A percentile compares a stretch with the other conserved stretches of the same genome.
Evolutionary conservation across 1,140 invertebrate species (phyloP).

Genomic region (Watersipora subatra): DNA sequence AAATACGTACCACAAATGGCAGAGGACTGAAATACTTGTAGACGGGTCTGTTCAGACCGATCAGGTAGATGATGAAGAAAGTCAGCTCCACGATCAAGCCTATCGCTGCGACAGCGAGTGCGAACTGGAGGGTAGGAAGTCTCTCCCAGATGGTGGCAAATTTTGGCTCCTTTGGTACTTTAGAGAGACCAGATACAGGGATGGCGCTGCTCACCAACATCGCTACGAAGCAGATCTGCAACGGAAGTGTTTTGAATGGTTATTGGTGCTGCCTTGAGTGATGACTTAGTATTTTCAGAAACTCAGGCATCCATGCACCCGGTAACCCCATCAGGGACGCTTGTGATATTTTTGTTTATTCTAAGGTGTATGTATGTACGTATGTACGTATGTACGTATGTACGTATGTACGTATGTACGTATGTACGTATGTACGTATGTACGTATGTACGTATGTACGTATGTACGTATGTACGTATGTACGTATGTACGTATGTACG

Average conservation of each 20-base stretch:
- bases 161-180: neutral
- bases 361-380: constrained; percentile 1
- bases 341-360: no score
- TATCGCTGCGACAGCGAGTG: neutral
- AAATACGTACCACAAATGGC: neutral
- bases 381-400: constrained; percentile 12
- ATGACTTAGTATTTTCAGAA: no score
- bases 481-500: constrained; percentile 11
- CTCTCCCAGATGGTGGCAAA: neutral
- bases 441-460: constrained; percentile 17
- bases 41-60: neutral
- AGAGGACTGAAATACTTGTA: neutral
- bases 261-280: no score
- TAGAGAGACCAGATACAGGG: neutral
- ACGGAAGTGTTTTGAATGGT: no score
- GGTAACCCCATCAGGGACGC: no score
- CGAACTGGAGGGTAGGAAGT: neutral
- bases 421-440: constrained; percentile 16
- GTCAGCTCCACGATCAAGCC: neutral
- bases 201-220: neutral
- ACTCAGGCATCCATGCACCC: no score
- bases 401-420: constrained; percentile 15
- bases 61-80: neutral
- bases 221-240: neutral
- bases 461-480: constrained; percentile 16